Conservation (phyloP, 2,888 invertebrate genomes). For the Chouioia cunea region DNA sequence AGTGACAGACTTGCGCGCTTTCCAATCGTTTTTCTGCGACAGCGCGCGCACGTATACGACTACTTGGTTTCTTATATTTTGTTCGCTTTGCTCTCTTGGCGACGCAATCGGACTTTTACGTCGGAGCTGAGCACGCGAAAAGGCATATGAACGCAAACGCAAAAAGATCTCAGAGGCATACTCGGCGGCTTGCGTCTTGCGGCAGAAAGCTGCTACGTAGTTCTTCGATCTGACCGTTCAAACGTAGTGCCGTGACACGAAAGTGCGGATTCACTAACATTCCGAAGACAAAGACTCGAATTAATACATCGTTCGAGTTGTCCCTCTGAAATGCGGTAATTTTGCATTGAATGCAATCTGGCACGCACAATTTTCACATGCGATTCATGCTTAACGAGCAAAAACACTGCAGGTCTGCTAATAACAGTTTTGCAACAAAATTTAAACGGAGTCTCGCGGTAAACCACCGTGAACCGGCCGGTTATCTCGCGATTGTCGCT, state of each 20-base stretch:
- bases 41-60: slow-evolving; percentile 1
- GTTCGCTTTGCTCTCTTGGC: slow-evolving; percentile 14
- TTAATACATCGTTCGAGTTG: not conserved
- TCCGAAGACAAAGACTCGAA: too few species aligned
- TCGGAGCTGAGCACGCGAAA: slow-evolving; percentile 31
- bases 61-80: slow-evolving; percentile 14
- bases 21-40: not conserved
- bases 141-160: too few species aligned
- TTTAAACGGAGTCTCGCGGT: not conserved
- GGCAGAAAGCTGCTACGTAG: too few species aligned
- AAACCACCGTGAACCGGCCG: not conserved
- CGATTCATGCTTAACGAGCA: too few species aligned
- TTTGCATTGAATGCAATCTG: too few species aligned
- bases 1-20: slow-evolving; percentile 23
- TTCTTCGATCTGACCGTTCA: too few species aligned
- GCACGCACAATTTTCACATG: too few species aligned
- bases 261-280: too few species aligned
- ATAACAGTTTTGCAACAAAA: not conserved
- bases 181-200: not conserved
- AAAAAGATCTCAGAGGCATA: slow-evolving; percentile 29
- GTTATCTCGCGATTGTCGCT: too few species aligned
- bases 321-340: too few species aligned
- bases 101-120: slow-evolving; percentile 34
- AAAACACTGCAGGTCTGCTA: not conserved
- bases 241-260: too few species aligned